Evolutionary conservation across 2,888 invertebrate genomes (phyloP), one percentile per base, ranked within the genome.

Genomic region (Linnaemya vulpina): DNA sequence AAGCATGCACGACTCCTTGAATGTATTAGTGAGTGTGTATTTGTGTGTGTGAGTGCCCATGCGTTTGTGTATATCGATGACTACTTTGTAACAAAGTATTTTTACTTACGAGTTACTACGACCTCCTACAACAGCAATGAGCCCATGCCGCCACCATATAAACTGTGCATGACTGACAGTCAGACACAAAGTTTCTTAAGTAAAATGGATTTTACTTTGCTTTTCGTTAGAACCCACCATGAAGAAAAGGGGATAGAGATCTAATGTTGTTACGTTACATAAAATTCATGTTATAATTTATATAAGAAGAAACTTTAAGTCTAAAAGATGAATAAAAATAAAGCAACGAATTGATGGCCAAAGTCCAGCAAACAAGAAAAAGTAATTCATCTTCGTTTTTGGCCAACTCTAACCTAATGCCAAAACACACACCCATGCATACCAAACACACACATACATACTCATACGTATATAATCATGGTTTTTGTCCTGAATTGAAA

Each of bases 371-470:
- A 85, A 82, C 76, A 85, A 78, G 78, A 78, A 85, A 85, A 85
- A 78, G 85, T 85, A 85, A 85, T 85, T 85, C 82, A 85, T 85
- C 85, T 85, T 85, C 77, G 85, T 82, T 85, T 85, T 85, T 85
- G 82, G 78, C 65, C 74, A 78, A 70, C 53, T 70, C 63, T 63
- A 63, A 68, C 68, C 70, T 75, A 80, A 80, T 68, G 51, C 38
- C 20, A 15, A n/a, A n/a, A 30, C 43, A 63, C n/a, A 60, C 38
- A 46, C 5, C 38, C 11, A 73, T 7, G 22, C 46, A 40, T 20
- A 75, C 49, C 11, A 22, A 30, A 43, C 5, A 70, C 43, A 46
- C 25, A 75, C 2, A 49, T n/a, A 20, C 13, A 62, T 11, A 5
- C 9, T 11, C 67, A 15, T 30, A 53, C 0, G 13, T 10, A 20